Base-by-base conservation (phyloP, 2,888 invertebrate species). In the Latrodectus hesperus region DNA sequence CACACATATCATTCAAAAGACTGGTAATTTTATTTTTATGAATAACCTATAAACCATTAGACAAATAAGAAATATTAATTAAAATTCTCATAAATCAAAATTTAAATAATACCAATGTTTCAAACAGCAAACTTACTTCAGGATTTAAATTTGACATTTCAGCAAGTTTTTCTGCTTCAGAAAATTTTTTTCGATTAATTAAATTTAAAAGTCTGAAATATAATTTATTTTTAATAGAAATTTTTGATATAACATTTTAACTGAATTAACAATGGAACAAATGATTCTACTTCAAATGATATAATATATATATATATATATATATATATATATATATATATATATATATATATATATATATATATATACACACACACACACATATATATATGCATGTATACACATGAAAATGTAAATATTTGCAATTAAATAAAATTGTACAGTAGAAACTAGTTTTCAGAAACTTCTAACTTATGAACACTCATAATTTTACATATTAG, bases 81-180 rank as follows among this genome's bases (percentile, higher is more conserved):
- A 38, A 38, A 38, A 38, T 38, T 38, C 38, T 6, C 5, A 26
- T 75, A 4, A 0, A 68, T 16, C 26, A 67, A 75, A 16, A 26
- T n/a, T 11, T 12, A 22, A 22, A 38, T 17, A 68, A 68, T 8
- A 22, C 49, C 67, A n/a, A 11, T 6, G 17, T 12, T 12, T 55
- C 11, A n/a, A 71, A 71, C 11, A 60, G 1, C 38, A 16, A 1
- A 71, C 84, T 67, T 22, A 84, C 84, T 60, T 84, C 84, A 17
- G 55, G 17, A 67, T 60, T 71, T 16, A 84, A 68, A 74, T 74
- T 78, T 11, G 67, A 67, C 16, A 17, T 49, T 55, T 68, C 16
- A 16, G 84, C 84, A 53, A 78, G 49, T 51, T 78, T 68, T 55
- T 68, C 73, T 38, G 84, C 84, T 78, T 84, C 84, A 8, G 17